phyloP scores from a whole-genome alignment of 1,140 invertebrate species.

The Phortica variegata region DNA sequence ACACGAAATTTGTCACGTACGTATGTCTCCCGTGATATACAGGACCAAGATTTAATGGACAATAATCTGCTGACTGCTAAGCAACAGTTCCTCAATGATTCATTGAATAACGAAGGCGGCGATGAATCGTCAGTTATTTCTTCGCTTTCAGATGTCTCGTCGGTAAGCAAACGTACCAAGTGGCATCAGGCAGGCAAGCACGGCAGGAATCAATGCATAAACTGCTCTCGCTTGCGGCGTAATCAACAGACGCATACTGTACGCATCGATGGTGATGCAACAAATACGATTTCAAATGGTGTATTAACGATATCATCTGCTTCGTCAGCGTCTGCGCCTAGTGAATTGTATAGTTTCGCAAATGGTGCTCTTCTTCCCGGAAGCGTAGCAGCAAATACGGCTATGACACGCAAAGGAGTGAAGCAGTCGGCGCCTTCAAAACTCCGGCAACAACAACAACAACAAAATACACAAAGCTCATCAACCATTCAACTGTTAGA shows the following conservation, averaged over 20 bases:
- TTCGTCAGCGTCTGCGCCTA: conserved; percentile 19
- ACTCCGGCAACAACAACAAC: conserved; percentile 10
- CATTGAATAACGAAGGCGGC: conserved; percentile 46
- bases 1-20: conserved; percentile 48
- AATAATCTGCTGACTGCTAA: conserved; percentile 37
- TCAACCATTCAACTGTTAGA: conserved; percentile 31
- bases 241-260: conserved; percentile 24
- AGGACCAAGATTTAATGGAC: conserved; percentile 44
- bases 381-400: conserved; percentile 31
- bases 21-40: conserved; percentile 51
- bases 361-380: conserved; percentile 32
- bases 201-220: conserved; percentile 40
- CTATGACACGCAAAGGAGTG: conserved; percentile 7
- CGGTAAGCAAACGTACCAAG: conserved; percentile 38
- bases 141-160: conserved; percentile 47
- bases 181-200: conserved; percentile 39
- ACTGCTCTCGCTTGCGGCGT: conserved; percentile 37
- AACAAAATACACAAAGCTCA: conserved; percentile 6
- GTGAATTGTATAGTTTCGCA: conserved; percentile 34
- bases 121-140: conserved; percentile 47
- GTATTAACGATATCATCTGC: too few species aligned
- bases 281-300: not conserved
- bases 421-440: not conserved
- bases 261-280: conserved; percentile 6
- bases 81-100: conserved; percentile 47